phyloP scores from a whole-genome alignment of 2,113 vertebrate species.

The Oryzias celebensis region DNA sequence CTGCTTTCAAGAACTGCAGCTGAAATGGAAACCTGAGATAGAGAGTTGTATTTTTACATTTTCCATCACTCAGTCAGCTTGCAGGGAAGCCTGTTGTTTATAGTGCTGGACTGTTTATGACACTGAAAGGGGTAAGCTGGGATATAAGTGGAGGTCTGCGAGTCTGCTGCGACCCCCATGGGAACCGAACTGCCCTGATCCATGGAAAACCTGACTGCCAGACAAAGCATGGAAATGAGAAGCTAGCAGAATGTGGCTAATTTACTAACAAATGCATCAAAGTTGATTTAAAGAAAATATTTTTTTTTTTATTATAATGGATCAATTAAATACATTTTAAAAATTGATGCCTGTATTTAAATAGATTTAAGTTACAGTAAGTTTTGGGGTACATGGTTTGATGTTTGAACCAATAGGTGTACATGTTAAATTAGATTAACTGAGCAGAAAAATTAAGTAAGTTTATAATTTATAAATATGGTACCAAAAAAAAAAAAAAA shows the following conservation, averaged over 20 bases:
- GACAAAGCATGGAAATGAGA: slow-evolving; percentile 85
- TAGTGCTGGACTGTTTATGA: slow-evolving; percentile 83
- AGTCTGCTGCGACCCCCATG: slow-evolving; percentile 77
- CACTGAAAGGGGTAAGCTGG: slow-evolving; percentile 82
- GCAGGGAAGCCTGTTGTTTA: slow-evolving; percentile 93
- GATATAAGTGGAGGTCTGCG: slow-evolving; percentile 78
- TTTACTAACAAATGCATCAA: slow-evolving; percentile 74
- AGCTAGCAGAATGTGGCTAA: slow-evolving; percentile 91
- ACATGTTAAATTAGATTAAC: no score
- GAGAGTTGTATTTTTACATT: slow-evolving; percentile 40
- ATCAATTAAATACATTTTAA: no score
- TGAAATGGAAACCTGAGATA: slow-evolving; percentile 34
- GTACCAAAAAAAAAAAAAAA: slow-evolving; percentile 52
- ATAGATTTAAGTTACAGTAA: no score
- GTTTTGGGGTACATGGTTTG: no score
- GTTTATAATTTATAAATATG: slow-evolving; percentile 38
- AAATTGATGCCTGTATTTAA: no score
- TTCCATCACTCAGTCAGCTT: slow-evolving; percentile 52
- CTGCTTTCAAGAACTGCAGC: not conserved
- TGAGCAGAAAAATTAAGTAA: no score
- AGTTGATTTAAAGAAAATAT: no score
- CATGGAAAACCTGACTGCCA: slow-evolving; percentile 77
- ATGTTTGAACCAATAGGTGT: no score
- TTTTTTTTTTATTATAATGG: no score
- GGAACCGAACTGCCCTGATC: slow-evolving; percentile 77